Percentiles rank a stretch among this genome's conserved stretches.
These are phyloP conservation scores for Oncopeltus fasciatus DNA, from an alignment of 1,140 invertebrate genomes.

Conservation along the genomic window DNA sequence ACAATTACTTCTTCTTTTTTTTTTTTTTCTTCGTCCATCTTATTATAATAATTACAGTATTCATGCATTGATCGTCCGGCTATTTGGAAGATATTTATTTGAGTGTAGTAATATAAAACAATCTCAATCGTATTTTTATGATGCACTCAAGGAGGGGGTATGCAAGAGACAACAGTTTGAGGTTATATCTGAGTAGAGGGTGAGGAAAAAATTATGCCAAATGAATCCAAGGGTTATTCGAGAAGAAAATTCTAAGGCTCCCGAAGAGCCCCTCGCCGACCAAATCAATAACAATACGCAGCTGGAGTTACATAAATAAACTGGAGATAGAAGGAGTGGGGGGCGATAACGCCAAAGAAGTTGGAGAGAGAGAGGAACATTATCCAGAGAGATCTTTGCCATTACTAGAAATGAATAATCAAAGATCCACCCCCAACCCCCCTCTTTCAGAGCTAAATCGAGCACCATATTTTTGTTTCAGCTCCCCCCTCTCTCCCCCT, in stretches of 20 bases:
- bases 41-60: no score
- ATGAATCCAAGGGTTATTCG: not conserved
- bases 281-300: not conserved
- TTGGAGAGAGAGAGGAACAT: conserved; percentile 3
- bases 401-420: conserved; percentile 18
- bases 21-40: no score
- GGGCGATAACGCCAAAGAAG: not conserved
- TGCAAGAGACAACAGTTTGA: no score
- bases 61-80: no score
- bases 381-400: conserved; percentile 10
- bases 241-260: not conserved
- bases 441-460: not conserved
- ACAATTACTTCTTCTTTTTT: no score
- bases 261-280: not conserved
- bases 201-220: not conserved
- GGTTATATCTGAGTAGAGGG: no score
- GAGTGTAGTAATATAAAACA: no score
- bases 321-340: not conserved
- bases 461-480: not conserved
- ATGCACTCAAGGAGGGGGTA: no score
- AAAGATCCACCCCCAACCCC: not conserved
- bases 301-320: not conserved
- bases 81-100: no score
- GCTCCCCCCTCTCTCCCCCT: not conserved
- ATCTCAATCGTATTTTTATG: no score